Evolutionary conservation across 2,888 invertebrate species (phyloP).

Genomic region (Schrankia costaestrigalis): DNA sequence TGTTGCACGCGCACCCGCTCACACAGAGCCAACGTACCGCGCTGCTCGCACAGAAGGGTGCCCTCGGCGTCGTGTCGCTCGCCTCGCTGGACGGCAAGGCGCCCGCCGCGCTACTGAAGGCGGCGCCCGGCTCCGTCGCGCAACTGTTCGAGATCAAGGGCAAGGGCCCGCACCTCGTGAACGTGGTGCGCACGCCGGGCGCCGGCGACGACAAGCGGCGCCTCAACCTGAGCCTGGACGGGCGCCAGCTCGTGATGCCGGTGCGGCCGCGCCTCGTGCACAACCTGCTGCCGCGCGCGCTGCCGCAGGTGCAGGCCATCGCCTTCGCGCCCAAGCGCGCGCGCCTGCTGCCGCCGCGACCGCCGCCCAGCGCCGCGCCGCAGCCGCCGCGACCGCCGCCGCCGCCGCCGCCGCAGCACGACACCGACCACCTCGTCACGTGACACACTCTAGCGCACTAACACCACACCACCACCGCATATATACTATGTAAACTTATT

Average conservation of each 20-base stretch:
- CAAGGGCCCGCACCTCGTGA: constrained; percentile 67
- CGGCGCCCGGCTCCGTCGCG: constrained; percentile 56
- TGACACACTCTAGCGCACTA: constrained; percentile 77
- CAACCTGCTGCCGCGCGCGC: constrained; percentile 39
- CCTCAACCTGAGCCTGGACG: constrained; percentile 56
- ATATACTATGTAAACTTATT: constrained; percentile 47
- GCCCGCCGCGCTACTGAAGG: constrained; percentile 51
- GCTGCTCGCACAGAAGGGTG: constrained; percentile 52
- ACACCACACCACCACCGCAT: constrained; percentile 42
- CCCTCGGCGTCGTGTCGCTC: constrained; percentile 60
- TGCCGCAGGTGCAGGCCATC: constrained; percentile 38
- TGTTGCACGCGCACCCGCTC: constrained; percentile 62
- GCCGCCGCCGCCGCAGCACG: constrained; percentile 22
- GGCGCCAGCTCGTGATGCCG: constrained; percentile 50
- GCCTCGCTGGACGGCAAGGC: constrained; percentile 56
- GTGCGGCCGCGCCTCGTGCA: constrained; percentile 32
- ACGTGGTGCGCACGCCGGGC: constrained; percentile 62
- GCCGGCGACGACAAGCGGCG: constrained; percentile 46
- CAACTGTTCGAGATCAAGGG: constrained; percentile 70
- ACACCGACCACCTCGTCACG: constrained; percentile 51
- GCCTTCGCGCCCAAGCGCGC: constrained; percentile 18
- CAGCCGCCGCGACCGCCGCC: constrained; percentile 8
- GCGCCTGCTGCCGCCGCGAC: constrained; percentile 20
- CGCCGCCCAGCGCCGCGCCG: constrained; percentile 11
- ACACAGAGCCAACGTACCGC: constrained; percentile 58